Evolutionary conservation across 2,797 vertebrate genomes (phyloP), one percentile per base, ranked within the genome.

Genomic region (Centroberyx gerrardi): DNA sequence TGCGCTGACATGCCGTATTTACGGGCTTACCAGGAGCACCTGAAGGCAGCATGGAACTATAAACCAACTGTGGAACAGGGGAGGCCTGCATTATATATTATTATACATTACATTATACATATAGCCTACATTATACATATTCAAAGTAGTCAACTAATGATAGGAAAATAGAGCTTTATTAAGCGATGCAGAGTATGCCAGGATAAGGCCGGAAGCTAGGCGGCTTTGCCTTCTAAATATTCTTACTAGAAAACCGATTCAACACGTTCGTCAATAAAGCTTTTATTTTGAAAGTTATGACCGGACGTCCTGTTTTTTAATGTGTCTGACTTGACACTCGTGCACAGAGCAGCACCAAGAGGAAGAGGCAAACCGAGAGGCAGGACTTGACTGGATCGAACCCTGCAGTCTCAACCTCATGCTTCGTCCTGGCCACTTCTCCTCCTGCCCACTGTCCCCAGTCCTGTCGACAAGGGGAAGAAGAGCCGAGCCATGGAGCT

Each of bases 401-500:
- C 73, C 74, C 88, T 81, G 83, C 87, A 90, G 87, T 86, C 85
- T 90, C 86, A 84, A 87, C 85, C 91, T 92, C 93, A 94, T 95
- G 94, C 90, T 93, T 93, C 92, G 83, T 84, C 79, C 85, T 77
- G 87, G 88, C 75, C 85, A 63, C 84, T 78, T 85, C 87, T 91
- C 81, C 87, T 56, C 53, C 40, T 68, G 49, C 40, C 49, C 63
- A 86, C 82, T 76, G 33, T 72, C 78, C 72, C 88, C 77, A 63
- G 13, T 28, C 49, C 73, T 65, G 27, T 75, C 67, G 53, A 80
- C 62, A 65, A 52, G 36, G 77, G 79, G 81, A 76, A 81, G 78
- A 64, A 17, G 54, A 75, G 62, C 66, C 84, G 80, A 87, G 90
- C 78, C 86, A 95, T 95, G 95, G 95, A 95, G 76, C 92, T 95